phyloP scores from a whole-genome alignment of 1,140 invertebrate genomes.

The Drosophila jambulina region DNA sequence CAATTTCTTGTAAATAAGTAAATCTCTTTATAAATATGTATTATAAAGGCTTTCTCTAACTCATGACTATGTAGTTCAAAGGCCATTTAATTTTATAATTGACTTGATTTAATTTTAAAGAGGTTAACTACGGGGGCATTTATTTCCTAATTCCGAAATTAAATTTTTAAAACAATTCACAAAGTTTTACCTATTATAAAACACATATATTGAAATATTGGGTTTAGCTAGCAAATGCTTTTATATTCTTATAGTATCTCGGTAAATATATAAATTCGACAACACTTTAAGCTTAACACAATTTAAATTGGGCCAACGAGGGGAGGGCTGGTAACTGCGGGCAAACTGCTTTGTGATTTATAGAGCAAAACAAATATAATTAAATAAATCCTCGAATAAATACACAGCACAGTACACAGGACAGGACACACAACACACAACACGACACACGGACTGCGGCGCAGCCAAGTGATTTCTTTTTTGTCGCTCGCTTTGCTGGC shows the following conservation, averaged over 20 bases:
- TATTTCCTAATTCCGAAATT: not conserved
- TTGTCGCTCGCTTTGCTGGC: slow-evolving; percentile 52
- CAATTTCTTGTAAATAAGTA: not conserved
- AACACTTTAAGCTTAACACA: slow-evolving; percentile 24
- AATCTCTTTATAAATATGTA: not conserved
- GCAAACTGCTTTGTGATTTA: slow-evolving; percentile 52
- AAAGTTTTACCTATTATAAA: not conserved
- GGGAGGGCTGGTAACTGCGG: not conserved
- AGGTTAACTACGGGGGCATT: not conserved
- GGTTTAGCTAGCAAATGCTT: not conserved
- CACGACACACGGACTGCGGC: slow-evolving; percentile 2
- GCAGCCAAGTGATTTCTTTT: slow-evolving; percentile 58
- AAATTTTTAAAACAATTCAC: not conserved
- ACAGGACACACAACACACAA: slow-evolving; percentile 12
- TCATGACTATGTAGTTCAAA: not conserved
- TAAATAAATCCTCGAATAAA: slow-evolving; percentile 56
- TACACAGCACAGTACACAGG: slow-evolving; percentile 12
- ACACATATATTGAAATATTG: not conserved
- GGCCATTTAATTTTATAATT: not conserved
- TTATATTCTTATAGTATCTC: not conserved
- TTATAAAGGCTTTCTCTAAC: not conserved
- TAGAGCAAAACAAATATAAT: slow-evolving; percentile 54
- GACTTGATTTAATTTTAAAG: not conserved
- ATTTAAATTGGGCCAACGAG: slow-evolving; percentile 23
- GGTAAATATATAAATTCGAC: slow-evolving; percentile 1